Conservation (phyloP, 2,797 vertebrate genomes). For the Myotis daubentonii region DNA sequence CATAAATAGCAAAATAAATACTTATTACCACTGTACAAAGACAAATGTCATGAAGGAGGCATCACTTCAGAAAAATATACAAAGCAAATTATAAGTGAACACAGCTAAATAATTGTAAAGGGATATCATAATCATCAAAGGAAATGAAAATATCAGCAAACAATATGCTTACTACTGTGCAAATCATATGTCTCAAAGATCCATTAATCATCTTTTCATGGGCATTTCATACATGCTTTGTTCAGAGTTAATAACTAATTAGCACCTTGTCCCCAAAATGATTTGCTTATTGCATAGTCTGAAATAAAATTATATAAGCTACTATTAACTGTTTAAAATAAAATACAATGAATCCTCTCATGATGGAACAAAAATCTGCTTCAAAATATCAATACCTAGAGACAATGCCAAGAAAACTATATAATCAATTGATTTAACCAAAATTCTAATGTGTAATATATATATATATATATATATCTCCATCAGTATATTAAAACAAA, state of each 20-base stretch:
- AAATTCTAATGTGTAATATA: background rate
- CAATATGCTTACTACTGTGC: background rate
- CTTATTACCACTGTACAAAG: background rate
- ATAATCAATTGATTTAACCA: background rate
- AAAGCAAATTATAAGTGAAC: background rate
- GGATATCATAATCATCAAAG: background rate
- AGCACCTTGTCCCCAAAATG: background rate
- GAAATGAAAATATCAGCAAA: conserved; percentile 15
- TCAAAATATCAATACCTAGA: background rate
- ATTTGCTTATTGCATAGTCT: conserved; percentile 28
- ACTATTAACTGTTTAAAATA: background rate
- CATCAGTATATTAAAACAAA: background rate
- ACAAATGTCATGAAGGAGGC: background rate
- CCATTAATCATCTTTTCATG: background rate
- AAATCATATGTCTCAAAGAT: background rate
- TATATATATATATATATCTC: no score
- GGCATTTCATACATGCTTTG: background rate
- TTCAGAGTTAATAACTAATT: conserved; percentile 48
- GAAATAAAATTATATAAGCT: conserved; percentile 11
- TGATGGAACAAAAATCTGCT: background rate
- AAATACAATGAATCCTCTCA: background rate
- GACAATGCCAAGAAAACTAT: background rate
- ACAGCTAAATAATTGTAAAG: conserved; percentile 19
- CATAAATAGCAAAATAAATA: background rate
- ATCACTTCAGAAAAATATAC: background rate